Conservation (phyloP, 2,113 vertebrate genomes). For the Cephalopterus ornatus region DNA sequence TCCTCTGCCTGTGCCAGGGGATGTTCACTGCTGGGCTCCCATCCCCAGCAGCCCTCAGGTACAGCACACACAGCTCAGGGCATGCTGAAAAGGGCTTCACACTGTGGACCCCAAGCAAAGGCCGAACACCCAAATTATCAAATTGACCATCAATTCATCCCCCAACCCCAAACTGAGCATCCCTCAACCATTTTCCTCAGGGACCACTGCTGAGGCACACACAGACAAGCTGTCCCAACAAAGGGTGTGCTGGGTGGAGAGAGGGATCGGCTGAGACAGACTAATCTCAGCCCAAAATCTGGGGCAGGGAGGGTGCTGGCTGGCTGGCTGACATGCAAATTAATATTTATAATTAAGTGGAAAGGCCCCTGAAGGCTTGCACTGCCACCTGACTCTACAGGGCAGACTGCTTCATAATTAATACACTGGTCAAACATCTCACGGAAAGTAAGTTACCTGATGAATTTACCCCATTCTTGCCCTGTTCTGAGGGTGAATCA, state of each 20-base stretch:
- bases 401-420: slow-evolving; percentile 47
- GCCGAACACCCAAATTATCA: background rate
- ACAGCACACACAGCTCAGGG: background rate
- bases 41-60: background rate
- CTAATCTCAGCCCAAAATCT: slow-evolving; percentile 26
- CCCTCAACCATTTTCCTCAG: rapidly evolving
- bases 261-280: background rate
- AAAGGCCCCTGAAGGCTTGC: slow-evolving; percentile 36
- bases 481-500: background rate
- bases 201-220: background rate
- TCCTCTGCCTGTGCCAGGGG: background rate
- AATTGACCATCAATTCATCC: rapidly evolving
- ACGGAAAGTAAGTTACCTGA: background rate
- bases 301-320: slow-evolving; percentile 22
- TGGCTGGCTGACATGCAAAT: background rate
- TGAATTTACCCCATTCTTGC: background rate
- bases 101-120: background rate
- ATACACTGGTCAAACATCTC: slow-evolving; percentile 25
- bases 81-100: rapidly evolving
- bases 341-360: slow-evolving; percentile 59
- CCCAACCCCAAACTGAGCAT: background rate
- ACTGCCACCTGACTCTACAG: slow-evolving; percentile 3
- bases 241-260: background rate
- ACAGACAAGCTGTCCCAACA: background rate
- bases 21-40: rapidly evolving